Evolutionary conservation across 2,888 invertebrate species (phyloP), one percentile per base, ranked within the genome.

Genomic region (Brachycybe producta): DNA sequence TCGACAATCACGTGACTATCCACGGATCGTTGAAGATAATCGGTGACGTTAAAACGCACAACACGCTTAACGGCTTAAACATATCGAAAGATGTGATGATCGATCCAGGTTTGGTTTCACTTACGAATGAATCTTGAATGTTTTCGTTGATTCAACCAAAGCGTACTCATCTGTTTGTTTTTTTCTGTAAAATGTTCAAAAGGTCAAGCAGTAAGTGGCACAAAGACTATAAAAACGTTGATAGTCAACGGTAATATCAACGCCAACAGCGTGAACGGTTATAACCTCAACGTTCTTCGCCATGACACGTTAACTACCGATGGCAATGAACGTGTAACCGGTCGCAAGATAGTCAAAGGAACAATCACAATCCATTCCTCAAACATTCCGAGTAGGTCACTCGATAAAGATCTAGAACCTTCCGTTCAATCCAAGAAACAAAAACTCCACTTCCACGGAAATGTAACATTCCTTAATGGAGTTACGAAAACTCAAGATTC

Each of bases 41-140:
- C 24, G 39, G 39, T 19, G 24, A 39, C 2, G 39, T 39, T n/a
- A 39, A 19, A 21, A 23, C 24, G 13, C 21, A 21, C 3, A n/a
- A 39, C 39, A 39, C 39, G 8, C 39, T 39, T 24, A 39, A 39
- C 24, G 19, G n/a, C 19, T 21, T 39, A 2, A 39, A n/a, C 21
- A 39, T 39, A 11, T 24, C 39, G 24, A 24, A 39, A n/a, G 39
- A 39, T n/a, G 24, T 39, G 23, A 39, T 39, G 39, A 39, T 13
- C 39, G n/a, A 39, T 17, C 2, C 2, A 39, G 24, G 39, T 39
- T 23, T 23, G 39, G 21, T 4, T 5, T n/a, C n/a, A n/a, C n/a
- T n/a, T n/a, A n/a, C n/a, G n/a, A n/a, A n/a, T n/a, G n/a, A n/a
- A n/a, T n/a, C n/a, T n/a, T n/a, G n/a, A n/a, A n/a, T n/a, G n/a